Evolutionary conservation across 2,113 vertebrate species (phyloP).

Genomic region (Steatornis caripensis): DNA sequence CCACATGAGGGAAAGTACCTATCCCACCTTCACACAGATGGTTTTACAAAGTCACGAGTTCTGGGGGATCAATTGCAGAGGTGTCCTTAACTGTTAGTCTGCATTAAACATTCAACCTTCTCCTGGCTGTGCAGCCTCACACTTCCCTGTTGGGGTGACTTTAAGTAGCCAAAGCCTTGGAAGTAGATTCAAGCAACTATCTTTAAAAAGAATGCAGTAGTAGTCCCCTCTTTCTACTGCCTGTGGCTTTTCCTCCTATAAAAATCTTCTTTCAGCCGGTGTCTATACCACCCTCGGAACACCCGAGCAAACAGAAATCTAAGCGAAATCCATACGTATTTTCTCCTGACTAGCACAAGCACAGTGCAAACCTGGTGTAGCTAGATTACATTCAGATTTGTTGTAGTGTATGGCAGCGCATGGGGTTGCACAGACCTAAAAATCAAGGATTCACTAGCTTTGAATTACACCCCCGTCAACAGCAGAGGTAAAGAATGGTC

Average conservation of each 20-base stretch:
- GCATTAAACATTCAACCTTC: not conserved
- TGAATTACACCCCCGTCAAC: rapidly evolving
- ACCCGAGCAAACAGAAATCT: not conserved
- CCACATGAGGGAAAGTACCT: not conserved
- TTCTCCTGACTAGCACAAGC: not conserved
- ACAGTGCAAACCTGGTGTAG: rapidly evolving
- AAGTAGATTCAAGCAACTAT: not conserved
- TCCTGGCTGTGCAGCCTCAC: not conserved
- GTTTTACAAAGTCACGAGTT: not conserved
- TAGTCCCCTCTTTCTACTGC: not conserved
- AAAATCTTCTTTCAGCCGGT: not conserved
- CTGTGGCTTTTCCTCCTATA: not conserved
- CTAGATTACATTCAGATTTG: not conserved
- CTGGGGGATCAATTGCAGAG: not conserved
- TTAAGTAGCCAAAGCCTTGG: not conserved
- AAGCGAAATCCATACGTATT: not conserved
- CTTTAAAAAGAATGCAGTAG: not conserved
- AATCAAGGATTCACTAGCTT: not conserved
- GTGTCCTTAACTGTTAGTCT: not conserved
- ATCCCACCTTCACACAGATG: not conserved
- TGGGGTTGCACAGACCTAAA: not conserved
- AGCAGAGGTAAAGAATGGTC: not conserved
- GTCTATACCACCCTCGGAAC: not conserved
- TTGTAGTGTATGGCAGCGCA: rapidly evolving
- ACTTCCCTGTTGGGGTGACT: not conserved